phyloP scores from a whole-genome alignment of 2,888 invertebrate species.

The Sisyra terminalis region DNA sequence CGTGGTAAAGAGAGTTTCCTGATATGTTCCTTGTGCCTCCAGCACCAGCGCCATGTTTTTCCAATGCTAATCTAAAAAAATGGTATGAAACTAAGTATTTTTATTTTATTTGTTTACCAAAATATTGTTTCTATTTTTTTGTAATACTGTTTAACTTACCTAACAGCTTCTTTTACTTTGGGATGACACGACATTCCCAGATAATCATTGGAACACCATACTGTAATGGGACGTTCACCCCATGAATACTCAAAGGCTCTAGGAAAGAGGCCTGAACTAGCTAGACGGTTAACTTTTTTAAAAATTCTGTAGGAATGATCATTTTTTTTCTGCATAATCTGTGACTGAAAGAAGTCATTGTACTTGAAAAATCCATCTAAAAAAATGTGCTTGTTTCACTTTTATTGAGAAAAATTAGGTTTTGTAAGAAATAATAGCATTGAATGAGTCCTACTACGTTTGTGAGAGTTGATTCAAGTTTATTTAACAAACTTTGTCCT shows the following conservation, averaged over 20 bases:
- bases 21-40: slow-evolving; percentile 96
- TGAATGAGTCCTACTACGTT: too few species aligned
- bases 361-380: slow-evolving; percentile 44
- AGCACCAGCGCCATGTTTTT: slow-evolving; percentile 79
- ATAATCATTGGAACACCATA: slow-evolving; percentile 99
- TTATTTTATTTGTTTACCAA: too few species aligned
- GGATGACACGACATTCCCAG: slow-evolving; percentile 93
- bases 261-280: slow-evolving; percentile 66
- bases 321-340: slow-evolving; percentile 81
- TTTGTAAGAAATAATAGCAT: too few species aligned
- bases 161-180: slow-evolving; percentile 62
- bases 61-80: slow-evolving; percentile 50
- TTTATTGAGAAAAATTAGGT: too few species aligned
- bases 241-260: slow-evolving; percentile 68
- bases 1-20: slow-evolving; percentile 85
- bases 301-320: slow-evolving; percentile 93
- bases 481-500: too few species aligned
- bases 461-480: too few species aligned
- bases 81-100: too few species aligned
- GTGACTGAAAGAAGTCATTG: slow-evolving; percentile 74
- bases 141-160: too few species aligned
- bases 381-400: too few species aligned
- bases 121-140: too few species aligned
- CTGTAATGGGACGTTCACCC: slow-evolving; percentile 72
- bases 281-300: slow-evolving; percentile 82